Conservation (phyloP, 2,888 invertebrate species). For the Dorcus parallelipipedus region DNA sequence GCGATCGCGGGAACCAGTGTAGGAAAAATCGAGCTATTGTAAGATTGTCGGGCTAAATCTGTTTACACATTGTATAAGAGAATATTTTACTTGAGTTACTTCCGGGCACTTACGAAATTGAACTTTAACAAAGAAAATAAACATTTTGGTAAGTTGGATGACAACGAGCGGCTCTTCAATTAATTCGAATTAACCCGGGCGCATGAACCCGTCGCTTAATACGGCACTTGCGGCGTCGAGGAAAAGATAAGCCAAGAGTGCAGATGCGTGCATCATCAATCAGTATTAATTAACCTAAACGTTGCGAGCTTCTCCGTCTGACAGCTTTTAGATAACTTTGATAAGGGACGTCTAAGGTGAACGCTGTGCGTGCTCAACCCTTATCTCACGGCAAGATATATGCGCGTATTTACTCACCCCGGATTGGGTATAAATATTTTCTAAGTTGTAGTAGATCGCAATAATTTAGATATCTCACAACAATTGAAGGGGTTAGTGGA, state of each 20-base stretch:
- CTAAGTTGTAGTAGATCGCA: no score
- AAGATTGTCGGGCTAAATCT: no score
- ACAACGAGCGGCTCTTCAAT: neutral
- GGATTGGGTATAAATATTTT: no score
- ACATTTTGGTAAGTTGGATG: no score
- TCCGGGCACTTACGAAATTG: no score
- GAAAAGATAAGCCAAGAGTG: slow-evolving; percentile 22
- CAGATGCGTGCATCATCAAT: slow-evolving; percentile 25
- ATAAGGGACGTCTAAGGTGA: neutral
- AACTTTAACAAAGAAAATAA: no score
- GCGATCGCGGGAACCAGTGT: no score
- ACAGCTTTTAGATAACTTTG: neutral
- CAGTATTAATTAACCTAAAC: slow-evolving; percentile 23
- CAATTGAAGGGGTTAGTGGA: no score
- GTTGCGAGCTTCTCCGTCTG: neutral
- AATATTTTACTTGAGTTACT: no score
- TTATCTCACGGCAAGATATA: neutral
- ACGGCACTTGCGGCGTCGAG: slow-evolving; percentile 3
- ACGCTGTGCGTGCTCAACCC: neutral
- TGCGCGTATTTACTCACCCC: neutral
- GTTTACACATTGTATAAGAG: no score
- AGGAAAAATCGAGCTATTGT: no score
- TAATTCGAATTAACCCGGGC: neutral
- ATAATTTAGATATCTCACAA: no score
- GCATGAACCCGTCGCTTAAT: neutral